Percentiles rank a stretch among this genome's conserved stretches.
Evolutionary conservation across 1,140 invertebrate genomes (phyloP).

Genomic region (Penaeus chinensis): DNA sequence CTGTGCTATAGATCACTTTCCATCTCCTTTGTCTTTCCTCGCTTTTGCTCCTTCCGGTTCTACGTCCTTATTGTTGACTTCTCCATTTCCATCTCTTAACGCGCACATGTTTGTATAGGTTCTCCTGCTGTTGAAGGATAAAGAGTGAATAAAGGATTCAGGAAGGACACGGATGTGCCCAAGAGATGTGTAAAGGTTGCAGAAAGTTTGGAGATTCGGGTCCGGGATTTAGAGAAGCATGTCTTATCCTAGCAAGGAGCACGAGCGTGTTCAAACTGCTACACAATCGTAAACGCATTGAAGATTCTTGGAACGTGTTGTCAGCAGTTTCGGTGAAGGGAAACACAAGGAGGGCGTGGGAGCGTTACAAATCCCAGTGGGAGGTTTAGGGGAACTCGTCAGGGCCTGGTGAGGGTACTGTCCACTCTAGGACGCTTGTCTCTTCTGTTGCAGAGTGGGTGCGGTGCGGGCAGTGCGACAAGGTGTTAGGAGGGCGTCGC

Average conservation of each 20-base stretch:
- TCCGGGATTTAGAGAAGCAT: too few relatives aligned
- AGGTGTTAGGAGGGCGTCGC: slow-evolving; percentile 91
- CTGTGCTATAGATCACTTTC: background rate
- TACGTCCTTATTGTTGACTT: too few relatives aligned
- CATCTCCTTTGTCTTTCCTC: background rate
- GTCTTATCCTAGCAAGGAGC: too few relatives aligned
- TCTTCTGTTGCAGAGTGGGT: slow-evolving; percentile 59
- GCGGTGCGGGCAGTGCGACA: slow-evolving; percentile 85
- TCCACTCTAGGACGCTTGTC: slow-evolving; percentile 2
- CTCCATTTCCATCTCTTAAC: background rate
- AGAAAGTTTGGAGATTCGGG: too few relatives aligned
- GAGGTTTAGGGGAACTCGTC: background rate
- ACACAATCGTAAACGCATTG: too few relatives aligned
- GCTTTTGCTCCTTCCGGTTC: background rate
- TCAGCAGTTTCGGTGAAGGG: too few relatives aligned
- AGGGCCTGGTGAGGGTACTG: slow-evolving; percentile 35
- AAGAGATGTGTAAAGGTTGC: too few relatives aligned
- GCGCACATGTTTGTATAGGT: background rate
- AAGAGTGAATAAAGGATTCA: too few relatives aligned
- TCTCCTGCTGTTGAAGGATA: background rate
- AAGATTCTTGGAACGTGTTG: too few relatives aligned
- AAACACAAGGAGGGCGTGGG: background rate
- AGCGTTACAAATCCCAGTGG: background rate
- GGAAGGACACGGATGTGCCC: too few relatives aligned
- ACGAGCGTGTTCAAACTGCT: too few relatives aligned